phyloP scores from a whole-genome alignment of 2,797 vertebrate species.

The Ceryle rudis region DNA sequence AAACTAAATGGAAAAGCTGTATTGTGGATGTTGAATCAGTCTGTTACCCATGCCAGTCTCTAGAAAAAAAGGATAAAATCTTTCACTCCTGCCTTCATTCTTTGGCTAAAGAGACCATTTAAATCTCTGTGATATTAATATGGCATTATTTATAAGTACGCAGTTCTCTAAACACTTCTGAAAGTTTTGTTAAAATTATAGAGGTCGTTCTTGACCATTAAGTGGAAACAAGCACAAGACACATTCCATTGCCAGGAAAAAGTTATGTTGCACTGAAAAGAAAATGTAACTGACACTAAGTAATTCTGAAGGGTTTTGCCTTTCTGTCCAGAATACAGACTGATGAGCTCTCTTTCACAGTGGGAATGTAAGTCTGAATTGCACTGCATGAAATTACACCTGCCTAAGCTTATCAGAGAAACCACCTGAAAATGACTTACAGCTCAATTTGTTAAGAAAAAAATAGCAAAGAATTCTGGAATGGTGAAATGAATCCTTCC shows the following conservation, averaged over 20 bases:
- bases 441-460: slow-evolving; percentile 38
- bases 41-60: background rate
- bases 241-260: background rate
- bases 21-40: background rate
- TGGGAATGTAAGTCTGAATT: slow-evolving; percentile 26
- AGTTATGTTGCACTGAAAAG: background rate
- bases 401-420: slow-evolving; percentile 44
- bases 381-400: slow-evolving; percentile 43
- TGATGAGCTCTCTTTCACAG: slow-evolving; percentile 22
- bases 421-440: slow-evolving; percentile 56
- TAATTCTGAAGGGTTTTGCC: slow-evolving; percentile 45
- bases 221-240: background rate
- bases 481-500: slow-evolving; percentile 23
- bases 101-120: background rate
- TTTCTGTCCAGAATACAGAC: slow-evolving; percentile 47
- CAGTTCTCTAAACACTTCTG: background rate
- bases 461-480: slow-evolving; percentile 24
- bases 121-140: background rate
- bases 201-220: background rate
- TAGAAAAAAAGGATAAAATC: background rate
- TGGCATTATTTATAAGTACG: rapidly evolving
- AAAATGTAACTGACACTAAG: slow-evolving; percentile 32
- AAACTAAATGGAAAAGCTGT: background rate
- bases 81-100: background rate
- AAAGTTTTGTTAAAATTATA: background rate